Evolutionary conservation across 1,140 invertebrate species (phyloP), one percentile per base, ranked within the genome.

Genomic region (Scaptodrosophila lebanonensis): DNA sequence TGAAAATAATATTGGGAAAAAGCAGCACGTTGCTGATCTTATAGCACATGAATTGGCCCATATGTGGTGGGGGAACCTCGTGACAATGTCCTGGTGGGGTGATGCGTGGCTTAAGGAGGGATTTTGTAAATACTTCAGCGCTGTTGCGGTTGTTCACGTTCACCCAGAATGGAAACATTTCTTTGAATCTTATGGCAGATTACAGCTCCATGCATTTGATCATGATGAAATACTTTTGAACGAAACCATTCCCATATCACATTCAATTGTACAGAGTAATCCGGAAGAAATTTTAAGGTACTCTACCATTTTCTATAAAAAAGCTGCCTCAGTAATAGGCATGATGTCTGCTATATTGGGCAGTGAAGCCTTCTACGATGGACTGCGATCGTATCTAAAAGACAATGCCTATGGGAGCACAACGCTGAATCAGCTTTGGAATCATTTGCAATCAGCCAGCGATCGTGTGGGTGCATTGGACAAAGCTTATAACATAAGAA

Each of bases 41-140:
- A 90, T 97, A 2, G 89, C 93, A 3, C 95, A 97, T 70, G 95
- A 97, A 87, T 88, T 97, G 27, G 94, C 94, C 0, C 95, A 97
- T 88, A 91, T 94, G 70, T 94, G 93, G 93, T 94, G 94, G 76
- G 93, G 93, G 0, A 94, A 94, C 84, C 84, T 94, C 29, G 93
- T 95, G 1, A 94, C 93, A 0, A 91, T 92, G 0, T 89, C 88
- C 9, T 94, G 92, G 92, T 94, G 93, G 93, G 89, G 91, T 0
- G 93, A 96, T 86, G 87, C 96, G 4, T 96, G 95, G 95, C 88
- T 97, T 0, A 95, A 95, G 65, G 95, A 96, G 82, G 95, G 94
- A 0, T 95, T 96, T 68, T 94, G 93, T 1, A 92, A 90, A 53
- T 96, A 93, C 70, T 90, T 95, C 17, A 92, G 94, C 77, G 92